Evolutionary conservation across 2,797 vertebrate genomes (phyloP), one percentile per base, ranked within the genome.

Genomic region (Anabas testudineus): DNA sequence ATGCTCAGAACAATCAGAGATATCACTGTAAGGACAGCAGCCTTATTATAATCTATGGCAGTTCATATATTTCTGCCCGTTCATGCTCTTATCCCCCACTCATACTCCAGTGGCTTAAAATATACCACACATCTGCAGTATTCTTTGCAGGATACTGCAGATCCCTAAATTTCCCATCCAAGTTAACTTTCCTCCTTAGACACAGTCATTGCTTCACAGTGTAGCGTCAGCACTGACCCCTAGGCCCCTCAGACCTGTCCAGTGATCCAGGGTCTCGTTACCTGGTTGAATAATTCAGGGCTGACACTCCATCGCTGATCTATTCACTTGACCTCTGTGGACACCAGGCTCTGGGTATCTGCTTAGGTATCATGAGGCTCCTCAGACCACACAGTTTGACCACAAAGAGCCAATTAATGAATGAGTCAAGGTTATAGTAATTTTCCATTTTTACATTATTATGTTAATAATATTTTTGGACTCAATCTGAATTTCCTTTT

Each of bases 221-320:
- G 24, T 24, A n/a, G 49, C 56, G 21, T 68, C 59, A 56, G 58
- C 28, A 51, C 8, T 64, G 60, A 78, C 58, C 77, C 41, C 63
- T 12, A 13, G 19, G 24, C 46, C 72, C 77, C 66, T 74, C 43
- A 70, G 61, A 82, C 36, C 52, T 3, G n/a, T 64, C 67, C 70
- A 70, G 42, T 36, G 61, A 81, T 69, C 65, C 80, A 67, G 55
- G 75, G 75, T 88, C 77, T 72, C 72, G 61, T 89, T 85, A 81
- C 80, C 36, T 0, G 7, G 32, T 22, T 91, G 69, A 89, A 91
- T 91, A 87, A 91, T 90, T 87, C 52, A 90, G 43, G 13, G 7
- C 28, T 62, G 84, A 83, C 64, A 74, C 83, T 73, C 48, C 76
- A 74, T 72, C 39, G 12, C 72, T 80, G 77, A 78, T 82, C 85